Base-by-base conservation (phyloP, 2,113 vertebrate genomes). In the Diphyllodes magnificus region DNA sequence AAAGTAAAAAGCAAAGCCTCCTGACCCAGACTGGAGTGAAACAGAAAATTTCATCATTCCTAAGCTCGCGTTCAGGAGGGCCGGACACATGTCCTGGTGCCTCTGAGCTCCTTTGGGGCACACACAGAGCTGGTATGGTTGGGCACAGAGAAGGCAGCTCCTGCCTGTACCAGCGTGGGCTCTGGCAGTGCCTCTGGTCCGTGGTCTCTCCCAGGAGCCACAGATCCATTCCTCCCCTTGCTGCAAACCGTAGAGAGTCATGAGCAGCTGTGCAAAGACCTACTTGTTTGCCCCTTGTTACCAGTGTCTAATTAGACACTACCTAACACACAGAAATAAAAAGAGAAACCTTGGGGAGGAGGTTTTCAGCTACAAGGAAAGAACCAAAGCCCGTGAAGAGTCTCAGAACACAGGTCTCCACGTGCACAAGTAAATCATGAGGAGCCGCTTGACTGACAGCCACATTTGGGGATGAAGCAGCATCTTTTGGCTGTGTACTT, bases 41-140 rank as follows among this genome's bases (percentile, higher is more conserved):
- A 59, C 7, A 84, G 68, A 84, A 54, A 42, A 75, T 78, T 14
- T 42, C 11, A 16, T 24, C 44, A 10, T 7, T 49, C 24, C 16
- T 65, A n/a, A 59, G 16, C 44, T 30, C 60, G 39, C 0, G 0
- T 60, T 59, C 3, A 2, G 39, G 56, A 85, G 66, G 49, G 33
- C 13, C 17, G 59, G 40, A 39, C 28, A 17, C 0, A 0, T 30
- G 47, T 20, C 28, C 31, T 27, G 39, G 10, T 1, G 7, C 69
- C 59, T 23, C 40, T 15, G 71, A 60, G 45, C 45, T 40, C 14
- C 49, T 60, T 11, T 50, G 61, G 39, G 73, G 31, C 0, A 1
- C 23, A 9, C 21, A 4, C 2, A 10, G 44, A 44, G 50, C 49
- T 24, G 66, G 7, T 56, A 7, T 0, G 21, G 56, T 7, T 77